These are phyloP conservation scores for Heterodera filipjevi DNA, from an alignment of 2,888 invertebrate genomes.

Conservation along the genomic window DNA sequence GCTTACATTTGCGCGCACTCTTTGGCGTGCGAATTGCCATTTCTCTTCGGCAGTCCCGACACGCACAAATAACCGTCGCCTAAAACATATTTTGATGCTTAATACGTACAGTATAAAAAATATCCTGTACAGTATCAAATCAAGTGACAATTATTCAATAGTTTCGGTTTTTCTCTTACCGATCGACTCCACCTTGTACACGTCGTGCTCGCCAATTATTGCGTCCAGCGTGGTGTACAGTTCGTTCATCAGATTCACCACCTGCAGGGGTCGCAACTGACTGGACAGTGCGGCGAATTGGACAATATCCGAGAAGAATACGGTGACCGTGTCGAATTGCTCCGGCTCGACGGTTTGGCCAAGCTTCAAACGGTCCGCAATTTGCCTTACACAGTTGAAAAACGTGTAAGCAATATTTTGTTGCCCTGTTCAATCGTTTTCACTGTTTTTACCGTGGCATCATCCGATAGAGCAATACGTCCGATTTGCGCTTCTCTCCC, in stretches of 20 bases:
- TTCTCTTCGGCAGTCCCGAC: slow-evolving; percentile 56
- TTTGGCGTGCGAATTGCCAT: slow-evolving; percentile 55
- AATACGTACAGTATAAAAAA: background rate
- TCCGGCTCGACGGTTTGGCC: slow-evolving; percentile 61
- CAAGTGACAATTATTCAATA: background rate
- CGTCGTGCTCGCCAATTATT: slow-evolving; percentile 60
- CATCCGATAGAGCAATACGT: slow-evolving; percentile 56
- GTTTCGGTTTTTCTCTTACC: background rate
- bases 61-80: slow-evolving; percentile 53
- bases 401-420: background rate
- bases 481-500: slow-evolving; percentile 53
- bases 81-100: slow-evolving; percentile 29
- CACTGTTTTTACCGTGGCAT: slow-evolving; percentile 49
- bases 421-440: slow-evolving; percentile 42
- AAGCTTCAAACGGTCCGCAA: slow-evolving; percentile 40
- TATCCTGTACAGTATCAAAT: background rate
- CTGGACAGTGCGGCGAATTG: slow-evolving; percentile 55
- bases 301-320: slow-evolving; percentile 62
- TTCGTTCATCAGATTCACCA: slow-evolving; percentile 57
- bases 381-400: background rate
- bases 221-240: slow-evolving; percentile 61
- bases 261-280: slow-evolving; percentile 4
- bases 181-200: slow-evolving; percentile 59
- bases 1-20: slow-evolving; percentile 51
- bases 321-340: slow-evolving; percentile 55